phyloP scores from a whole-genome alignment of 2,888 invertebrate genomes.

The Drosophila algonquin region DNA sequence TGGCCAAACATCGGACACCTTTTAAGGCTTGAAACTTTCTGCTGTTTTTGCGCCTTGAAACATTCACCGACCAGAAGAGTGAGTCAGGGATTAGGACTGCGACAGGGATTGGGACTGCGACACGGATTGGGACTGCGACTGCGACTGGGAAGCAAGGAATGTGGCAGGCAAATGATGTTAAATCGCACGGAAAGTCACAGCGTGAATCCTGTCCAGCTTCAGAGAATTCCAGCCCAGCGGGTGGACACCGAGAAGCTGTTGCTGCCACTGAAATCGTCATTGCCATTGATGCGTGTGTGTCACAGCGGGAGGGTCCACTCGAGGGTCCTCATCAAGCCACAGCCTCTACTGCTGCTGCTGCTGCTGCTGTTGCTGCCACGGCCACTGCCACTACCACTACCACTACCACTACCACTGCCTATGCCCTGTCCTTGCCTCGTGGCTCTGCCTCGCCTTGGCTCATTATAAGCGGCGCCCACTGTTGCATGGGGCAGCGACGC shows the following conservation, averaged over 20 bases:
- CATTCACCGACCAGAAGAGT: too few relatives aligned
- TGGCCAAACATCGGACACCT: constrained; percentile 20
- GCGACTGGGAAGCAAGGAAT: neutral
- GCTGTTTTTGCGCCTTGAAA: neutral
- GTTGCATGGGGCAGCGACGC: constrained; percentile 65
- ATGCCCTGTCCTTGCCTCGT: neutral
- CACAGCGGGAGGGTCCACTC: neutral
- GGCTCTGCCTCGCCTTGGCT: constrained; percentile 30
- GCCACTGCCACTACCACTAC: constrained; percentile 23
- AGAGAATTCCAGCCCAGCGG: constrained; percentile 13
- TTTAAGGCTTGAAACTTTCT: constrained; percentile 1
- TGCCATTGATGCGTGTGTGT: constrained; percentile 25
- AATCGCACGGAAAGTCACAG: constrained; percentile 55
- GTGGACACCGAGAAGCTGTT: constrained; percentile 10
- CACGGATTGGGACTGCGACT: neutral
- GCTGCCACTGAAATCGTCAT: constrained; percentile 18
- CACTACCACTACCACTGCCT: constrained; percentile 29
- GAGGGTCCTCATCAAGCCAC: constrained; percentile 20
- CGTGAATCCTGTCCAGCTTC: constrained; percentile 49
- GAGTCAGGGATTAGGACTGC: neutral
- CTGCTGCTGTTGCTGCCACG: constrained; percentile 9
- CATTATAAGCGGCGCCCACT: constrained; percentile 72
- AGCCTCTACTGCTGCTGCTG: neutral
- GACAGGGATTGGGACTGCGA: neutral
- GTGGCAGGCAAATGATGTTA: constrained; percentile 58